Conservation (phyloP, 2,113 vertebrate genomes). For the Geothlypis trichas region DNA sequence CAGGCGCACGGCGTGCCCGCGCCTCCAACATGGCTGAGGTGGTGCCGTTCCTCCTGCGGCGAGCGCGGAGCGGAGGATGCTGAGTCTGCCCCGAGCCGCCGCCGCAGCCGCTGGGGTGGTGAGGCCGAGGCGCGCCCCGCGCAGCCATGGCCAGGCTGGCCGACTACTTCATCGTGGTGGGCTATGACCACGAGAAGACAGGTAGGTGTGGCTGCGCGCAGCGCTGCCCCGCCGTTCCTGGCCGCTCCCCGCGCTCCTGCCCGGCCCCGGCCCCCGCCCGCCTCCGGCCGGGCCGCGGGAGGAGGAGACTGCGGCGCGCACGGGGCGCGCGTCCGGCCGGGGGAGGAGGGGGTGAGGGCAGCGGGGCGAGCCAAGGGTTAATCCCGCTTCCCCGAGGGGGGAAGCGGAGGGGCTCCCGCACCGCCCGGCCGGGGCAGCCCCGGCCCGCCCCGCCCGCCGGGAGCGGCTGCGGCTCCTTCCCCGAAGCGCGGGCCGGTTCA, state of each 20-base stretch:
- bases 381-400: not conserved
- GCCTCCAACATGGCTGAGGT: slow-evolving; percentile 95
- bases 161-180: slow-evolving; percentile 94
- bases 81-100: slow-evolving; percentile 76
- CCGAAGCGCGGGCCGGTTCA: not conserved
- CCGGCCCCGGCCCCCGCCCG: slow-evolving; percentile 10
- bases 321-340: not conserved
- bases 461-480: no score
- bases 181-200: slow-evolving; percentile 92
- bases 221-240: slow-evolving; percentile 14
- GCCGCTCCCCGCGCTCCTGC: slow-evolving; percentile 7
- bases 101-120: slow-evolving; percentile 39
- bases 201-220: slow-evolving; percentile 77
- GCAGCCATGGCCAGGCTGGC: slow-evolving; percentile 92
- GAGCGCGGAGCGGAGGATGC: slow-evolving; percentile 85
- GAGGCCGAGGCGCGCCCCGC: slow-evolving; percentile 21
- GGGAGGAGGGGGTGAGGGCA: not conserved
- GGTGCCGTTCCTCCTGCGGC: slow-evolving; percentile 73
- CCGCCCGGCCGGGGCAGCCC: not conserved
- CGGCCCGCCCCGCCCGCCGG: not conserved
- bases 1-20: slow-evolving; percentile 83
- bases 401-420: not conserved
- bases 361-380: not conserved
- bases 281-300: not conserved
- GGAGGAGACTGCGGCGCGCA: slow-evolving; percentile 1